Evolutionary conservation across 2,797 vertebrate genomes (phyloP), one percentile per base, ranked within the genome.

Genomic region (Sebastes taczanowskii): DNA sequence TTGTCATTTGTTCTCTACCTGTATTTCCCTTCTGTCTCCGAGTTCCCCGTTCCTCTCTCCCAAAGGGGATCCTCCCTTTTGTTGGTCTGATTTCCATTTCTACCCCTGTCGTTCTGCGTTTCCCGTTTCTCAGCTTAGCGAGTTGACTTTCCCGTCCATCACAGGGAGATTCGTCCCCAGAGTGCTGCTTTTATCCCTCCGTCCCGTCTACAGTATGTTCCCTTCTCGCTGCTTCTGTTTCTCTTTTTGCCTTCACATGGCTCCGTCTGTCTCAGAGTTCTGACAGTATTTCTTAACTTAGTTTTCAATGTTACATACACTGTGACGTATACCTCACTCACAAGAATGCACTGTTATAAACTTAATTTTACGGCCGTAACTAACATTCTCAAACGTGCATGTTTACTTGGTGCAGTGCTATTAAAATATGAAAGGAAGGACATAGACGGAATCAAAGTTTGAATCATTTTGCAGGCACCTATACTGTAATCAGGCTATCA

Each of bases 71-170:
- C 32, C 22, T 85, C 29, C 35, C 56, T 66, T 81, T 56, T 56
- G 14, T 78, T 70, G 22, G 14, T 56, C 68, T 71, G 52, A 80
- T 90, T 77, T 80, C 72, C 74, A 81, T 77, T 80, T 67, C 35
- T 67, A 59, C 11, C 49, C 14, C 18, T 14, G 52, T 52, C 4
- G 53, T 61, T 83, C 53, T 64, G 13, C 49, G 10, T 84, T 74
- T 82, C 11, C 65, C 59, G 32, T 88, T 78, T 80, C 83, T 83
- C 78, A 86, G 77, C 60, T 32, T 68, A 89, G 74, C 30, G 68
- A 25, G 63, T 78, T 83, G 84, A 87, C 78, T 78, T 85, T 82
- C 61, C 63, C 49, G 49, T 87, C 86, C 87, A 83, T 89, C 88
- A 79, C 65, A 83, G 76, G 65, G 63, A 78, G 63, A 61, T 46